phyloP scores from a whole-genome alignment of 2,888 invertebrate species.

The Aethes cnicana region DNA sequence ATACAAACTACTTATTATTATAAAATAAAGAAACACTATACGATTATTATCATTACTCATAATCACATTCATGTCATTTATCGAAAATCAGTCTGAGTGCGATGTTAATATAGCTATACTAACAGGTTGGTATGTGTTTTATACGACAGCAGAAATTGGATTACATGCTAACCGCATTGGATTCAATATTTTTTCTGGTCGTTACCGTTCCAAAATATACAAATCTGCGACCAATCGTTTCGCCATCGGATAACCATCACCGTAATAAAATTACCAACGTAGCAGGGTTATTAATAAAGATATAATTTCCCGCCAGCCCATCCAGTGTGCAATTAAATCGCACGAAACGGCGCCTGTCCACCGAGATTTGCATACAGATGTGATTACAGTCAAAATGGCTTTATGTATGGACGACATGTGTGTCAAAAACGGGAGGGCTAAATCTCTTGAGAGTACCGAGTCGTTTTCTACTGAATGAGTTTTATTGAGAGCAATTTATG shows the following conservation, averaged over 20 bases:
- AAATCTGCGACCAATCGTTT: neutral
- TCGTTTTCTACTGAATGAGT: constrained; percentile 19
- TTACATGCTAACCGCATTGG: neutral
- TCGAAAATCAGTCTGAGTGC: too few relatives aligned
- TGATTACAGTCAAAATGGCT: constrained; percentile 31
- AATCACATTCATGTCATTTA: too few relatives aligned
- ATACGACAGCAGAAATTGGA: neutral
- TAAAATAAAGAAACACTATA: too few relatives aligned
- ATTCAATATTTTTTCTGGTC: neutral
- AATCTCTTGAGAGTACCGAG: constrained; percentile 20
- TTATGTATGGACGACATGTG: constrained; percentile 31
- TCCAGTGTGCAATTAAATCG: constrained; percentile 30
- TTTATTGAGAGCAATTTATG: constrained; percentile 5
- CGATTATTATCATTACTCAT: too few relatives aligned
- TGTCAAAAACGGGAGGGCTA: constrained; percentile 22
- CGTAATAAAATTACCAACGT: constrained; percentile 37
- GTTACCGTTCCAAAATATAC: neutral
- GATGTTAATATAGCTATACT: too few relatives aligned
- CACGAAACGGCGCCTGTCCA: constrained; percentile 27
- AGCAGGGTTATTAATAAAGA: constrained; percentile 41
- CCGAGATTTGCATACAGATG: constrained; percentile 31
- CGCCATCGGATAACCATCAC: constrained; percentile 16
- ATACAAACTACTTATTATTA: too few relatives aligned
- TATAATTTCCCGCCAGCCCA: constrained; percentile 33
- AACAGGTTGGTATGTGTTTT: neutral